Evolutionary conservation across 2,113 vertebrate genomes (phyloP).

Genomic region (Elgaria multicarinata): DNA sequence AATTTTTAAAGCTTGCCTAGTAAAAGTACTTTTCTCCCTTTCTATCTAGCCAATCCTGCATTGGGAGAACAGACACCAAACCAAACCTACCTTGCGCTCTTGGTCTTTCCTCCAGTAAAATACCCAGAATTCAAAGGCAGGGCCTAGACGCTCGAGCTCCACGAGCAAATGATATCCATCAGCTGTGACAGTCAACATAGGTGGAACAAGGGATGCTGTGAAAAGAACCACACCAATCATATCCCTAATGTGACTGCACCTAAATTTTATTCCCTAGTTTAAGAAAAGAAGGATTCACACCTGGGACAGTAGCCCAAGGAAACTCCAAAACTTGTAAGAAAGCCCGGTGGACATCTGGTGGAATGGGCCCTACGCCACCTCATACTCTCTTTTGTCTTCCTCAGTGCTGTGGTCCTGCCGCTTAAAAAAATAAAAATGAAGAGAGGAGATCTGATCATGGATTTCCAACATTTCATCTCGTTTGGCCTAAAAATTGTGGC

Average conservation of each 20-base stretch:
- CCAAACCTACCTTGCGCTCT: constrained; percentile 52
- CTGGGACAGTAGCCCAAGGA: neutral
- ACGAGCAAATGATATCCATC: constrained; percentile 60
- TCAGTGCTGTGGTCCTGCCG: neutral
- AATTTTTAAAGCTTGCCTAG: neutral
- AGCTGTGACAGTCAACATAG: constrained; percentile 54
- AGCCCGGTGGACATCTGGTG: neutral
- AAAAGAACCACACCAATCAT: constrained; percentile 7
- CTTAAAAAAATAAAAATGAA: neutral
- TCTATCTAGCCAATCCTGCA: neutral
- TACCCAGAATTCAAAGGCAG: constrained; percentile 64
- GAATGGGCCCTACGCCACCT: neutral
- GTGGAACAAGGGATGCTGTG: constrained; percentile 68
- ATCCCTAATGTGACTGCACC: neutral
- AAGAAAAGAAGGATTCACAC: neutral
- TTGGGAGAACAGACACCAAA: neutral
- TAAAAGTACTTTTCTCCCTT: neutral
- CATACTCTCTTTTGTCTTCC: neutral
- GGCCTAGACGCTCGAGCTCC: constrained; percentile 66
- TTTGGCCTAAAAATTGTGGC: too few relatives aligned
- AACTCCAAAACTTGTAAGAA: neutral
- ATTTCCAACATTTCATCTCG: neutral
- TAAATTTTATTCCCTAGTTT: neutral
- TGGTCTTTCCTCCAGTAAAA: constrained; percentile 67
- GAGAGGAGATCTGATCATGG: too few relatives aligned